Base-by-base conservation (phyloP, 2,797 vertebrate genomes). In the Nothura maculosa region DNA sequence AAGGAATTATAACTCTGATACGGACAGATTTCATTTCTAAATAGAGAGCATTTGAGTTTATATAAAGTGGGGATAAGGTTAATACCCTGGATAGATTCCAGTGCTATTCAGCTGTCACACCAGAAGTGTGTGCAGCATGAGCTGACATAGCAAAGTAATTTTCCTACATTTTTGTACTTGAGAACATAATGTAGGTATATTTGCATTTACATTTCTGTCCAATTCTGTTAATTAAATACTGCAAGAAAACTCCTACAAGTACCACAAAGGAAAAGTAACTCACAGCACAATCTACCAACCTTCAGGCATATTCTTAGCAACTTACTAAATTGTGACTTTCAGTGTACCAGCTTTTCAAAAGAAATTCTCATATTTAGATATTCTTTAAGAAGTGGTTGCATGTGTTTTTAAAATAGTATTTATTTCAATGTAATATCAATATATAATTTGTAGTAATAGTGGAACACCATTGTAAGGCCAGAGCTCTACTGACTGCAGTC, bases 31-130 rank as follows among this genome's bases (percentile, higher is more conserved):
- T 93, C 64, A 63, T 47, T 93, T 87, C 67, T 85, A 75, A 95
- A 95, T 27, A 74, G 50, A 74, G 5, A 93, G 20, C 77, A 92
- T 12, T 25, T 81, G 72, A 74, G 68, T 84, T 81, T 83, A 68
- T 18, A 69, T 75, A 77, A 93, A 92, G 72, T 36, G 63, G 85
- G 62, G 27, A 68, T 89, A 64, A 92, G 60, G 78, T 83, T 96
- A 83, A 91, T 82, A 85, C 40, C 70, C 80, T 90, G 55, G 93
- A 72, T 64, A 87, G 75, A 94, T 81, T 95, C 93, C 80, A 66
- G 20, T 13, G 87, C 43, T 73, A 47, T 69, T 93, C 82, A 88
- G 63, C 62, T 96, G 66, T 81, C 68, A 91, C 54, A 85, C 19
- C 48, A 62, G 6, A 84, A 42, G 18, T 34, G 14, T 19, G 30